A percentile compares a stretch with the other conserved stretches of the same genome.
Conservation (phyloP, 2,888 invertebrate species). For the Ornithoptera alexandrae region DNA sequence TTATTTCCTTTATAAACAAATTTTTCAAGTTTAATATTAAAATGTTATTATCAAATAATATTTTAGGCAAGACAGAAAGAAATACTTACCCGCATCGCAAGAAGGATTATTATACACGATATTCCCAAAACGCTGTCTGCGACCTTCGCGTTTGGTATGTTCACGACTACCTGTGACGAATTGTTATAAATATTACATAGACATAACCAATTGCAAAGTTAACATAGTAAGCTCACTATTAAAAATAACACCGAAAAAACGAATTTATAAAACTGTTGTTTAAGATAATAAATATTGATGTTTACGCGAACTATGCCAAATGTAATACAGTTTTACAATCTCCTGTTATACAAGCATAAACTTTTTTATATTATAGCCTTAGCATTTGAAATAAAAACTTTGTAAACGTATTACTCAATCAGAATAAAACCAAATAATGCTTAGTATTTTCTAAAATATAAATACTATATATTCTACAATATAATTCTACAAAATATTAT, state of each 20-base stretch:
- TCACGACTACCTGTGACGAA: slow-evolving; percentile 75
- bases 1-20: no score
- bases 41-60: no score
- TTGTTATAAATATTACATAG: not conserved
- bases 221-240: not conserved
- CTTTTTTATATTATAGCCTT: not conserved
- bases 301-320: not conserved
- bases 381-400: no score
- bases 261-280: not conserved
- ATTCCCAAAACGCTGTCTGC: slow-evolving; percentile 87
- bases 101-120: slow-evolving; percentile 85
- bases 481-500: no score
- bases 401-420: no score
- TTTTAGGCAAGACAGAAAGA: no score
- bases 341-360: not conserved
- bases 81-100: slow-evolving; percentile 85
- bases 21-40: no score
- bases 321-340: not conserved
- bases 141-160: slow-evolving; percentile 83
- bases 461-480: no score
- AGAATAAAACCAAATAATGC: no score
- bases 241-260: not conserved
- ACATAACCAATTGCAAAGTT: not conserved
- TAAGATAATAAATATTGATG: not conserved
- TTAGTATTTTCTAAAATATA: no score